A percentile compares a stretch with the other conserved stretches of the same genome.
Evolutionary conservation across 2,113 vertebrate genomes (phyloP).

Genomic region (Chaetodon trifascialis): DNA sequence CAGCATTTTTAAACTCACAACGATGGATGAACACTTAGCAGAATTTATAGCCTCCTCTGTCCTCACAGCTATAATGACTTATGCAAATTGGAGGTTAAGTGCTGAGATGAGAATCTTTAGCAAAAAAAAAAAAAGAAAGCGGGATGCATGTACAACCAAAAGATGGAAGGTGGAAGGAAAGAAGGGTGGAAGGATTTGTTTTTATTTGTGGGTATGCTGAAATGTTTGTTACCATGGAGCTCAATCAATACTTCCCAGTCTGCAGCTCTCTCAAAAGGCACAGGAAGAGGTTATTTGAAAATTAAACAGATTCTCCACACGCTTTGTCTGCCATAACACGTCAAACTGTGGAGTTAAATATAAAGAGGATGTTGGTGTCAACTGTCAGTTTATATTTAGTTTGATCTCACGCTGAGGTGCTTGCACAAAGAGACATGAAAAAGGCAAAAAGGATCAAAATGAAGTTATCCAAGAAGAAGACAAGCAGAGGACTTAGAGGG

Average conservation of each 20-base stretch:
- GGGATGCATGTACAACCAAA: conserved; percentile 31
- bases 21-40: conserved; percentile 74
- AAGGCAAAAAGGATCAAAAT: background rate
- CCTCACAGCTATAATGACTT: conserved; percentile 81
- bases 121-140: background rate
- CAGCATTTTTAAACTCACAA: conserved; percentile 72
- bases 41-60: conserved; percentile 78
- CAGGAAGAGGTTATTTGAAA: conserved; percentile 6
- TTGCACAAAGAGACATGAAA: background rate
- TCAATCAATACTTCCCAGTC: background rate
- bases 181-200: conserved; percentile 51
- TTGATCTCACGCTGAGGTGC: conserved; percentile 5
- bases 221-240: conserved; percentile 20
- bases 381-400: conserved; percentile 12
- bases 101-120: conserved; percentile 70
- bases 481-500: background rate
- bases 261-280: conserved; percentile 14
- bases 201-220: conserved; percentile 28
- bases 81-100: conserved; percentile 83
- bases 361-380: background rate
- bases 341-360: background rate
- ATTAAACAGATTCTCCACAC: background rate
- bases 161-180: conserved; percentile 46
- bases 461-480: conserved; percentile 2
- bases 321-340: background rate